Evolutionary conservation across 92 coral and sea anemone genomes (phyloP).

Genomic region (Virgularia gustaviana): DNA sequence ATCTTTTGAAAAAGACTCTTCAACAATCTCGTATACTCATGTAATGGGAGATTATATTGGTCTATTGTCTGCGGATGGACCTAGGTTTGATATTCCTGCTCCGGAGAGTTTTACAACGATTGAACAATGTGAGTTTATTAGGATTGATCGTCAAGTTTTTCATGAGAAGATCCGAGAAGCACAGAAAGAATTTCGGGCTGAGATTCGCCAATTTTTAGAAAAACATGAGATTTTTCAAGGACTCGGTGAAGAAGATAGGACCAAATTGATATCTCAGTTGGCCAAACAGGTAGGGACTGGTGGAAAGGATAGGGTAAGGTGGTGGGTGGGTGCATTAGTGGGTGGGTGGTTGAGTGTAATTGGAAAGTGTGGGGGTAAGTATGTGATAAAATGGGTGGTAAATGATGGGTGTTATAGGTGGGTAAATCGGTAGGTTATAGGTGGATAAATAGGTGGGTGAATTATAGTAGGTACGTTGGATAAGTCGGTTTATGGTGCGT

Average conservation of each 20-base stretch:
- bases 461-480: too few relatives aligned
- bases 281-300: constrained; percentile 69
- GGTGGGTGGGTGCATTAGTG: too few relatives aligned
- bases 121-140: constrained; percentile 73
- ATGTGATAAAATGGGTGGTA: too few relatives aligned
- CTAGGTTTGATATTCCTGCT: constrained; percentile 76
- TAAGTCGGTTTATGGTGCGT: too few relatives aligned
- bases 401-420: too few relatives aligned
- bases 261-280: constrained; percentile 64
- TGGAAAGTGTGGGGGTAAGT: too few relatives aligned
- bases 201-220: constrained; percentile 67
- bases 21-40: constrained; percentile 75
- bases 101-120: constrained; percentile 73
- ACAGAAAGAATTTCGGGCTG: constrained; percentile 73
- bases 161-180: constrained; percentile 67
- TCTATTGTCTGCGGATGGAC: constrained; percentile 80
- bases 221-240: constrained; percentile 45
- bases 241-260: constrained; percentile 65
- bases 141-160: constrained; percentile 73
- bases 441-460: too few relatives aligned
- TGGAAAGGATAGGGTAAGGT: too few relatives aligned
- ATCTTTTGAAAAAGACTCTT: constrained; percentile 25
- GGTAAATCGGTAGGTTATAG: too few relatives aligned
- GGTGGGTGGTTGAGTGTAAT: too few relatives aligned
- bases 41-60: constrained; percentile 94